Percentiles rank a stretch among this genome's conserved stretches.
These are phyloP conservation scores for Rhombomys opimus DNA, from an alignment of 2,113 vertebrate genomes.

Conservation along the genomic window DNA sequence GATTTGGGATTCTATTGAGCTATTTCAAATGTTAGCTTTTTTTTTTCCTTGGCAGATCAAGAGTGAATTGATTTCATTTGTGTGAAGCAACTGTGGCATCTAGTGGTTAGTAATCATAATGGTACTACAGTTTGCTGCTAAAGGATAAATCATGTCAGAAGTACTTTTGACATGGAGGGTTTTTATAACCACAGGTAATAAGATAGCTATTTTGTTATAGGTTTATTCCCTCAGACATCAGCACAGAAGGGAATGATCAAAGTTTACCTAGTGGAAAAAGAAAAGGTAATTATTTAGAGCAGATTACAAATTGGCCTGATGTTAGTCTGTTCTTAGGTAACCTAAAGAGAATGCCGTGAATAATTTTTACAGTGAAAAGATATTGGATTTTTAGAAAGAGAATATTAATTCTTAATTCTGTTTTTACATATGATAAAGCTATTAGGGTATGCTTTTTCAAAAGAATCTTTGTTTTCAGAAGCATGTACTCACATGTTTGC, in stretches of 20 bases:
- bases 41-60: constrained; percentile 15
- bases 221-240: constrained; percentile 53
- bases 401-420: background rate
- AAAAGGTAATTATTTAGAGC: constrained; percentile 23
- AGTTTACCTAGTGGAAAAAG: background rate
- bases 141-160: constrained; percentile 10
- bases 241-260: background rate
- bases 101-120: constrained; percentile 78
- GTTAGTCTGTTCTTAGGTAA: constrained; percentile 11
- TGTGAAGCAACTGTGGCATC: constrained; percentile 82
- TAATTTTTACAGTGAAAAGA: background rate
- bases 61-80: constrained; percentile 18
- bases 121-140: background rate
- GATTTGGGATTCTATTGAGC: background rate
- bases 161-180: background rate
- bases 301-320: background rate
- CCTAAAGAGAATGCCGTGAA: background rate
- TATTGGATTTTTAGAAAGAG: background rate
- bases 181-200: background rate
- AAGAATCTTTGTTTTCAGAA: background rate
- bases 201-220: background rate
- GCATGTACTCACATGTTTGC: background rate
- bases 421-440: background rate
- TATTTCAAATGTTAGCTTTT: constrained; percentile 3
- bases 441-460: background rate